Evolutionary conservation across 2,797 vertebrate genomes (phyloP).

Genomic region (Syncerus caffer): DNA sequence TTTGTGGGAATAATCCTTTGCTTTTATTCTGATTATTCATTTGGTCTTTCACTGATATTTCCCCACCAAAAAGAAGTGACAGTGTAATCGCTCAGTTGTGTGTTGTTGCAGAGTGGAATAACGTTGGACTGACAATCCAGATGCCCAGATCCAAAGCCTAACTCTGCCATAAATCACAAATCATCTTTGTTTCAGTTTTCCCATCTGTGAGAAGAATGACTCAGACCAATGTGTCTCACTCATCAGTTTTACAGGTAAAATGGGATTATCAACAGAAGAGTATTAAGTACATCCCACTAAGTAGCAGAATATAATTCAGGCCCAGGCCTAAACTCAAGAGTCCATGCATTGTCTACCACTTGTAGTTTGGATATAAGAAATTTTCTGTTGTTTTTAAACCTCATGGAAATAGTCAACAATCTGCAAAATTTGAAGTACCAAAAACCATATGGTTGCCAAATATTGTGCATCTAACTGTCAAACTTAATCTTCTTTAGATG

Average conservation of each 20-base stretch:
- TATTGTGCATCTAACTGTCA: neutral
- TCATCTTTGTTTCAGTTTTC: neutral
- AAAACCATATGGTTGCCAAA: neutral
- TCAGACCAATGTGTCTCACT: neutral
- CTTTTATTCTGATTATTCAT: neutral
- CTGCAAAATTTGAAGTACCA: neutral
- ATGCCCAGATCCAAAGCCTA: neutral
- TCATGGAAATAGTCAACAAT: neutral
- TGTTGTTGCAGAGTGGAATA: neutral
- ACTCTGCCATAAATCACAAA: neutral
- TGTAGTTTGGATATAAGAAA: neutral
- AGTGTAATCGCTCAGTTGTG: neutral
- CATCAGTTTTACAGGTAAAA: neutral
- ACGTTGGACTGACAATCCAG: neutral
- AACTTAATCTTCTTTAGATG: neutral
- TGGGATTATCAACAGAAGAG: neutral
- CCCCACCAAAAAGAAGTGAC: neutral
- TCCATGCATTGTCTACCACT: neutral
- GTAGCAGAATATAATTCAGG: neutral
- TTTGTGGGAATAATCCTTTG: neutral
- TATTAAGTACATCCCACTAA: accelerated
- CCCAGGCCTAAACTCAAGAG: neutral
- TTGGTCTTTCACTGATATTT: neutral
- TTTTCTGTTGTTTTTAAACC: neutral
- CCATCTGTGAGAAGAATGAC: neutral